Percentiles rank a stretch among this genome's conserved stretches.
phyloP scores from a whole-genome alignment of 2,113 vertebrate genomes.

The Pangasianodon hypophthalmus region DNA sequence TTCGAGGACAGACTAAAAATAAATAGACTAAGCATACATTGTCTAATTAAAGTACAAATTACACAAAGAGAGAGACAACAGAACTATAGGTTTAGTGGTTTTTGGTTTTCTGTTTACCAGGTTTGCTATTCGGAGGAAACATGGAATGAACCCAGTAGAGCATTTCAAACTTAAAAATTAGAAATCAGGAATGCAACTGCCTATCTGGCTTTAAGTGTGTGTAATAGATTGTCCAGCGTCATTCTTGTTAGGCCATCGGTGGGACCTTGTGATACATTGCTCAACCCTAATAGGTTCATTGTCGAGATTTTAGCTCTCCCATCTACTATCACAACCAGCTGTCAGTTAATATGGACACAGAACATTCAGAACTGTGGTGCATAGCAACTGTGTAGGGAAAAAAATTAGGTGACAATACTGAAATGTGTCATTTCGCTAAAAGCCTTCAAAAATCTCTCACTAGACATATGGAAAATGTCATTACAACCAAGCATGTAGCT shows the following conservation, averaged over 20 bases:
- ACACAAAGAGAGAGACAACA: not conserved
- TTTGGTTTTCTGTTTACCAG: not conserved
- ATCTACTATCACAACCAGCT: not conserved
- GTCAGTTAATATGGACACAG: too few relatives aligned
- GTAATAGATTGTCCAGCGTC: not conserved
- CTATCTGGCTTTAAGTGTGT: not conserved
- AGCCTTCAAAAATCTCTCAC: not conserved
- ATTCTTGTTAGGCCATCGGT: not conserved
- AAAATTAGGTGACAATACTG: not conserved
- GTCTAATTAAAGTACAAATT: not conserved
- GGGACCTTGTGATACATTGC: too few relatives aligned
- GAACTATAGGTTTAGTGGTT: not conserved
- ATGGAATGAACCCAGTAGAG: not conserved
- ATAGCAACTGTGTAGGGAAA: not conserved
- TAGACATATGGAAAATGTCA: slow-evolving; percentile 4
- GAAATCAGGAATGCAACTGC: not conserved
- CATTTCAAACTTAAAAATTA: not conserved
- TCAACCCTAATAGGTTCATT: too few relatives aligned
- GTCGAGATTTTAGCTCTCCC: not conserved
- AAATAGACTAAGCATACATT: not conserved
- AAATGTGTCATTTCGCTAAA: not conserved
- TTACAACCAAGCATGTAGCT: not conserved
- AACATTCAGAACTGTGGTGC: not conserved
- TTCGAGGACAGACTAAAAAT: not conserved
- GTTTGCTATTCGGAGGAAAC: not conserved